Evolutionary conservation across 2,797 vertebrate genomes (phyloP), one percentile per base, ranked within the genome.

Genomic region (Amazona finschi): DNA sequence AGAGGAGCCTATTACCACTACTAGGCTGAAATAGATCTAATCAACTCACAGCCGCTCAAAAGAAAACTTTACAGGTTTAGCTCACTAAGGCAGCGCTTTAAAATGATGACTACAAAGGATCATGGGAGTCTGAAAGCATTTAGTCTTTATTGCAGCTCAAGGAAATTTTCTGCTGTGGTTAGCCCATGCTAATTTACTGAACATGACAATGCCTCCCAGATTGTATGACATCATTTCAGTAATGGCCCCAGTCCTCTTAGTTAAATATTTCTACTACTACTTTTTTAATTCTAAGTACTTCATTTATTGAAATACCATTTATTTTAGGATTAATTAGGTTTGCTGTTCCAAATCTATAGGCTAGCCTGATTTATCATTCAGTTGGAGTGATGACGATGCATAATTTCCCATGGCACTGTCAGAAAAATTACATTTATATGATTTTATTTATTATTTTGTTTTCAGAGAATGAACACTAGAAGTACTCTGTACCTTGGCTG

Each of bases 1-100:
- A 99, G 98, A 99, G 98, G 98, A 99, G 99, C 99, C 99, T 98
- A 99, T 99, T 99, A 99, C 99, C 98, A 98, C 98, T 97, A 97
- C 98, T 97, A 98, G 98, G 98, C 98, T 98, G 98, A 99, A 99
- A 99, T 99, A 98, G 98, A 99, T 99, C 99, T 99, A 99, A 99
- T 99, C 99, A 99, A 99, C 99, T 98, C 97, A 98, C 98, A 97
- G 98, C 98, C 97, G 98, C 98, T 98, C 98, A 96, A 98, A 98
- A 98, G 98, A 98, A 98, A 99, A 99, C 98, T 99, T 98, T 99
- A 98, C 98, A 98, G 98, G 98, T 98, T 98, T 97, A 98, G 97
- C 97, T 97, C 97, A 97, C 98, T 97, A 97, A 98, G 98, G 98
- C 98, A 98, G 98, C 94, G 97, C 98, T 98, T 98, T 98, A 98